Evolutionary conservation across 2,888 invertebrate species (phyloP).

Genomic region (Hyalella azteca): DNA sequence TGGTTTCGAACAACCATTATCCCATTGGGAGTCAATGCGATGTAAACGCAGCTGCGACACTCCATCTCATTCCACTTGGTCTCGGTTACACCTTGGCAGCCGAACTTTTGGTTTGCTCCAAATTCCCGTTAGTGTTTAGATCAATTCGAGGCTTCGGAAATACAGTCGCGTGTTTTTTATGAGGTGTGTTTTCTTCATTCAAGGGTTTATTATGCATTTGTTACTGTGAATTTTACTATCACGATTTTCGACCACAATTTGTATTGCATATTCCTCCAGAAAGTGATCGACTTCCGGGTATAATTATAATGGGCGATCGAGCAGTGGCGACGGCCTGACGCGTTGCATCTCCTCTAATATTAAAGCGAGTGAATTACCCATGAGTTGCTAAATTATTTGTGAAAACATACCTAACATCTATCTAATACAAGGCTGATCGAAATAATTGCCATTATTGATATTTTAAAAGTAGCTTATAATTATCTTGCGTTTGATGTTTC

Average conservation of each 20-base stretch:
- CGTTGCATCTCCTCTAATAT: too few relatives aligned
- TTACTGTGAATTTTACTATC: not conserved
- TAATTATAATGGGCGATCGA: too few relatives aligned
- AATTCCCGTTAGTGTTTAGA: not conserved
- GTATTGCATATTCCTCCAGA: not conserved
- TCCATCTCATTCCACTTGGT: slow-evolving; percentile 21
- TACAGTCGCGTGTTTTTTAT: not conserved
- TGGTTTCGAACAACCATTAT: slow-evolving; percentile 31
- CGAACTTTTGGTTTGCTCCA: not conserved
- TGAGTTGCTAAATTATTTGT: too few relatives aligned
- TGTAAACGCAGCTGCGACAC: slow-evolving; percentile 36
- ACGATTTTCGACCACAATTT: not conserved
- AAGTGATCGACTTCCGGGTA: too few relatives aligned
- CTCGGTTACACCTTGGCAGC: not conserved
- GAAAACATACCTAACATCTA: too few relatives aligned
- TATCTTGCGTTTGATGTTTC: too few relatives aligned
- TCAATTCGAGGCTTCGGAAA: not conserved
- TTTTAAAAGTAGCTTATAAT: too few relatives aligned
- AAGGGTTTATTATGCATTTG: not conserved
- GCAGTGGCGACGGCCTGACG: too few relatives aligned
- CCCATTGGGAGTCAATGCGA: slow-evolving; percentile 35
- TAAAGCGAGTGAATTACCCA: too few relatives aligned
- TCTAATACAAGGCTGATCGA: too few relatives aligned
- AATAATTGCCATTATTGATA: too few relatives aligned
- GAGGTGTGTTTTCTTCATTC: not conserved